A percentile compares a stretch with the other conserved stretches of the same genome.
Conservation (phyloP, 2,113 vertebrate species). For the Brachyhypopomus occidentalis region DNA sequence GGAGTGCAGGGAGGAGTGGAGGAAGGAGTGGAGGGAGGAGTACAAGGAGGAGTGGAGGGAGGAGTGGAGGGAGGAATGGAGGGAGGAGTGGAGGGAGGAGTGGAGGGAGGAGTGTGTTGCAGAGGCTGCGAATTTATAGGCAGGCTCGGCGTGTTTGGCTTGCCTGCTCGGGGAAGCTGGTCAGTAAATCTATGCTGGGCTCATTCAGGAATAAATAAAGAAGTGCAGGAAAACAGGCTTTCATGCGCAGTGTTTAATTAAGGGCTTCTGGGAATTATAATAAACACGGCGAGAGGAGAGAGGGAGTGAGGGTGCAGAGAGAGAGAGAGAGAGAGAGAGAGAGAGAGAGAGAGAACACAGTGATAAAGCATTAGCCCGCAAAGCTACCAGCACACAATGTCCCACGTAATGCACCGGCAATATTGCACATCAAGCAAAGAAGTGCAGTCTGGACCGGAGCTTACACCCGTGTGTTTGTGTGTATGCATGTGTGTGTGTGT, state of each 20-base stretch:
- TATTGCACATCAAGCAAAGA: constrained; percentile 64
- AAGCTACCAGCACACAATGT: constrained; percentile 54
- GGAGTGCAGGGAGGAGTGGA: no score
- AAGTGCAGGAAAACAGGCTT: constrained; percentile 44
- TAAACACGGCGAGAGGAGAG: constrained; percentile 68
- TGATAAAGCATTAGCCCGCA: constrained; percentile 74
- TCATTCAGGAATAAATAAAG: constrained; percentile 65
- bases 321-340: no score
- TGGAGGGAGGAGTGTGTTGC: background rate
- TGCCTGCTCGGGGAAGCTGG: constrained; percentile 48
- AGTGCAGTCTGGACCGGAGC: constrained; percentile 3
- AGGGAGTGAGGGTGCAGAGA: background rate
- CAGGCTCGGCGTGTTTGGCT: constrained; percentile 44
- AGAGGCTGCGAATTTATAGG: constrained; percentile 55
- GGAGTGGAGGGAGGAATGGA: no score
- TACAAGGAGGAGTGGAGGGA: no score
- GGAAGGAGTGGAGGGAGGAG: no score
- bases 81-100: no score
- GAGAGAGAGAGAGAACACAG: constrained; percentile 14
- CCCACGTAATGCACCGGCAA: constrained; percentile 61
- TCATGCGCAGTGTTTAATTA: constrained; percentile 69
- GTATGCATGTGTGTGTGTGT: constrained; percentile 13
- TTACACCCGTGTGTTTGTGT: background rate
- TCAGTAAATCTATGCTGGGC: constrained; percentile 63
- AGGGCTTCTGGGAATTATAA: constrained; percentile 72